Percentiles rank a stretch among this genome's conserved stretches.
phyloP scores from a whole-genome alignment of 2,797 vertebrate genomes.

The Phrynocephalus vlangalii region DNA sequence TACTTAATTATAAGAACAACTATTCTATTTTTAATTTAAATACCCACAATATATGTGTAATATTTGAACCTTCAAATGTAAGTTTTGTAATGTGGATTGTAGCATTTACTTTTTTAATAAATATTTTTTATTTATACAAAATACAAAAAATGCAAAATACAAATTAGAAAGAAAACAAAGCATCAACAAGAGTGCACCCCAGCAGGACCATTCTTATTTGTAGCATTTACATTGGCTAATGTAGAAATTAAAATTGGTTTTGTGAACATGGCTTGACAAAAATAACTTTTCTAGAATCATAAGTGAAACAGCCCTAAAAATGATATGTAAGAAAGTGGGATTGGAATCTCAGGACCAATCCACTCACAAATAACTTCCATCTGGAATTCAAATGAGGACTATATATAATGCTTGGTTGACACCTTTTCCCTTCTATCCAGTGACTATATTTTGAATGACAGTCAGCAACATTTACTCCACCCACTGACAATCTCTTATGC shows the following conservation, averaged over 20 bases:
- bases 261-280: not conserved
- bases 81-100: not conserved
- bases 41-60: not conserved
- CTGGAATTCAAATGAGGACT: too few relatives aligned
- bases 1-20: not conserved
- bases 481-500: not conserved
- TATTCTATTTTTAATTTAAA: not conserved
- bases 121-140: too few relatives aligned
- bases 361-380: not conserved
- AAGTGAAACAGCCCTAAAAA: not conserved
- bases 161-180: too few relatives aligned
- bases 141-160: too few relatives aligned
- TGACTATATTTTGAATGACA: not conserved
- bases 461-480: not conserved
- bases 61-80: not conserved
- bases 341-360: not conserved
- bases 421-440: not conserved
- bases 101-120: not conserved
- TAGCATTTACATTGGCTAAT: not conserved
- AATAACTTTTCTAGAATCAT: not conserved
- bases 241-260: not conserved
- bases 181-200: too few relatives aligned
- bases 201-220: not conserved
- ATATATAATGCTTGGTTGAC: not conserved
- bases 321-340: too few relatives aligned